Conservation (phyloP, 2,797 vertebrate genomes). For the Euphonia xanthogaster region DNA sequence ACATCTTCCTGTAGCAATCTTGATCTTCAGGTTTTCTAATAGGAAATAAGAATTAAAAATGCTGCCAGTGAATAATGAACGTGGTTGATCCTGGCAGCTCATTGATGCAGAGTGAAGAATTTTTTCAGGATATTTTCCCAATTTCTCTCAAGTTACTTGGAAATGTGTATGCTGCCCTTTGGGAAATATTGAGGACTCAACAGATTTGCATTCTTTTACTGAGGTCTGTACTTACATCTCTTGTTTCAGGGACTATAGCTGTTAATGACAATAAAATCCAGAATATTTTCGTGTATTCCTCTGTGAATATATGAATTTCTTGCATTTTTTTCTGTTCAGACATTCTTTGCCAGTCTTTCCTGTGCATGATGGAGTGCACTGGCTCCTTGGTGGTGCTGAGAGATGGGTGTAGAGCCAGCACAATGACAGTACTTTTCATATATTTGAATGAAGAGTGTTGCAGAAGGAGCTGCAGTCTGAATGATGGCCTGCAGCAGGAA, state of each 20-base stretch:
- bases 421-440: background rate
- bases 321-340: background rate
- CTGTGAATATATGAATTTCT: background rate
- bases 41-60: background rate
- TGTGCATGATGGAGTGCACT: rapidly evolving
- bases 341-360: background rate
- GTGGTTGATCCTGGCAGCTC: background rate
- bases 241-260: background rate
- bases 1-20: background rate
- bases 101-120: background rate
- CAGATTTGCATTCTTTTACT: background rate
- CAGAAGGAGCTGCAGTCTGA: background rate
- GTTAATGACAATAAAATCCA: background rate
- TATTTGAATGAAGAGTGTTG: background rate
- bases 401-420: background rate
- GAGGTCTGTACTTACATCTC: background rate
- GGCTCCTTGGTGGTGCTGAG: background rate
- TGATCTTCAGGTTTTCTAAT: background rate
- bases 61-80: background rate
- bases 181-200: background rate
- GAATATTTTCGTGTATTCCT: background rate
- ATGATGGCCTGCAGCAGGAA: background rate
- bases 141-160: background rate
- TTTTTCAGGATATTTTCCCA: background rate
- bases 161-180: background rate